phyloP scores from a whole-genome alignment of 2,797 vertebrate species.

The Neosilurus mollespiculum region DNA sequence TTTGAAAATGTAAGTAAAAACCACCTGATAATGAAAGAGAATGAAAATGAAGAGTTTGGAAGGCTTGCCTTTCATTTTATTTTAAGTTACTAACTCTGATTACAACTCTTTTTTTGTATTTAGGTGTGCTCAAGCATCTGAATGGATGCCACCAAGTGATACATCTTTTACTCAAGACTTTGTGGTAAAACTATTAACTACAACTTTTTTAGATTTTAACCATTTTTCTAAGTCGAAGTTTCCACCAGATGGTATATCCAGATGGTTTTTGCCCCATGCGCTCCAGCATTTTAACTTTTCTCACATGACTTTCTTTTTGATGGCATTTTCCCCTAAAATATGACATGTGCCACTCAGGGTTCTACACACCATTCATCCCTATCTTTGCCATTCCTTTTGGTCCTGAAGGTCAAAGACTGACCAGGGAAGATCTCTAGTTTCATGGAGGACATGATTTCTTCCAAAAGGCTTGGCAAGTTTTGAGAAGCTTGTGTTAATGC shows the following conservation, averaged over 20 bases:
- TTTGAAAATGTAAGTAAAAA: no score
- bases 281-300: neutral
- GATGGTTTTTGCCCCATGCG: neutral
- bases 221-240: neutral
- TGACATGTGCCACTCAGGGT: slow-evolving; percentile 10
- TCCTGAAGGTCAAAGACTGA: slow-evolving; percentile 33
- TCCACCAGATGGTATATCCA: slow-evolving; percentile 3
- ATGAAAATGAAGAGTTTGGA: no score
- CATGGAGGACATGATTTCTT: slow-evolving; percentile 51
- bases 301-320: neutral
- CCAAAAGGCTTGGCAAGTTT: slow-evolving; percentile 63
- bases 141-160: neutral
- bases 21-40: no score
- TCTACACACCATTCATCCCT: neutral
- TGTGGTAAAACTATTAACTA: neutral
- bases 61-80: no score
- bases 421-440: slow-evolving; percentile 36
- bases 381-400: slow-evolving; percentile 14
- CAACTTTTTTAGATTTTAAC: neutral
- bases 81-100: neutral
- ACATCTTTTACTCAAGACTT: neutral
- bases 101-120: no score
- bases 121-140: neutral
- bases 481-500: slow-evolving; percentile 62
- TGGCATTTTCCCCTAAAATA: neutral